Evolutionary conservation across 92 coral and sea anemone genomes (phyloP).

Genomic region (Paramuricea clavata): DNA sequence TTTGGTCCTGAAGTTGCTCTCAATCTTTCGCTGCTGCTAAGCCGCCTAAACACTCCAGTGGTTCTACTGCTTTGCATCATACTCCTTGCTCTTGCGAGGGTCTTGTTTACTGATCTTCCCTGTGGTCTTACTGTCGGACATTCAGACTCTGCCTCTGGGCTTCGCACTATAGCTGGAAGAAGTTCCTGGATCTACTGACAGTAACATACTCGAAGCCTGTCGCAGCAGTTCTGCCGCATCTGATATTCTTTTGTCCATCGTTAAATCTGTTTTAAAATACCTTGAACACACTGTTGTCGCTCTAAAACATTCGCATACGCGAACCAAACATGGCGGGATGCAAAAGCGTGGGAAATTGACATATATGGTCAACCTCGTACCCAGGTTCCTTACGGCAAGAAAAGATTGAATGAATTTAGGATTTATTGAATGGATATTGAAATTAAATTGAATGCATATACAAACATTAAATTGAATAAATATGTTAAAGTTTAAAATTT

Average conservation of each 20-base stretch:
- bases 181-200: constrained; percentile 26
- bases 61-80: constrained; percentile 66
- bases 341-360: background rate
- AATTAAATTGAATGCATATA: constrained; percentile 52
- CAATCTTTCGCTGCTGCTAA: constrained; percentile 64
- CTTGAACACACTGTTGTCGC: constrained; percentile 2
- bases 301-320: background rate
- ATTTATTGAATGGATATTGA: constrained; percentile 33
- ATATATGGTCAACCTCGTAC: background rate
- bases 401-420: background rate
- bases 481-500: too few relatives aligned
- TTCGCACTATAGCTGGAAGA: background rate
- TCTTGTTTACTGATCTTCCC: constrained; percentile 26
- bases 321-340: background rate
- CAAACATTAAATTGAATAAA: constrained; percentile 41
- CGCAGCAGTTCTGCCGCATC: constrained; percentile 55
- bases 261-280: background rate
- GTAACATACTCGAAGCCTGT: constrained; percentile 65
- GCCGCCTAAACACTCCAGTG: constrained; percentile 53
- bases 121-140: background rate
- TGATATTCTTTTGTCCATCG: constrained; percentile 54
- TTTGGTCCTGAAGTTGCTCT: constrained; percentile 52
- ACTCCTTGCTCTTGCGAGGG: constrained; percentile 61
- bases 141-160: background rate
- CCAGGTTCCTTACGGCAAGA: background rate